phyloP scores from a whole-genome alignment of 1,140 invertebrate species.

The Akabosia matsudoensis region DNA sequence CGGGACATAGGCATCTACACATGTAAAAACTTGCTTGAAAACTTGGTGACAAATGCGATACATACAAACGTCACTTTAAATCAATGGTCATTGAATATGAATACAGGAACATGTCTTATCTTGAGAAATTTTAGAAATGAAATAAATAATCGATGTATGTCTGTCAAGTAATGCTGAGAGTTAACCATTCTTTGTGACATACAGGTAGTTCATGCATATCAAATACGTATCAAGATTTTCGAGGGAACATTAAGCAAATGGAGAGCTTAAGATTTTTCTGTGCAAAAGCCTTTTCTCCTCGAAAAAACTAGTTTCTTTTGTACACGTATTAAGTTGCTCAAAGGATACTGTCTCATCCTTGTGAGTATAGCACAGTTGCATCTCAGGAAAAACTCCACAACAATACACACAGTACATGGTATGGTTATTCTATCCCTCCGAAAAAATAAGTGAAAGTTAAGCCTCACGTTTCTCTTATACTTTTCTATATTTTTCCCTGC shows the following conservation, averaged over 20 bases:
- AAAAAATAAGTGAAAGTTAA: constrained; percentile 10
- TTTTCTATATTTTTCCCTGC: not conserved
- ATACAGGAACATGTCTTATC: too few relatives aligned
- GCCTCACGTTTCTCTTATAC: not conserved
- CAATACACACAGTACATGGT: too few relatives aligned
- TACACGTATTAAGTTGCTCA: constrained; percentile 9
- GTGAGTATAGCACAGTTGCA: not conserved
- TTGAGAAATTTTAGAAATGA: too few relatives aligned
- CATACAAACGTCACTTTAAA: too few relatives aligned
- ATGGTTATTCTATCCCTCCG: not conserved
- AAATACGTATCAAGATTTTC: not conserved
- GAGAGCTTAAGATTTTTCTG: not conserved
- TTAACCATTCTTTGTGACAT: too few relatives aligned
- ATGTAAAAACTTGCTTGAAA: too few relatives aligned
- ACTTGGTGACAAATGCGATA: too few relatives aligned
- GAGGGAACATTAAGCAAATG: not conserved
- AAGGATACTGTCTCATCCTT: not conserved
- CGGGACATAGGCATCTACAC: too few relatives aligned
- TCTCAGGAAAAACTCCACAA: not conserved
- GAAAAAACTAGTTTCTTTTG: not conserved
- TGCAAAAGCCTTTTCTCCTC: not conserved
- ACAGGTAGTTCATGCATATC: too few relatives aligned
- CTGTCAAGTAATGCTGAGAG: too few relatives aligned
- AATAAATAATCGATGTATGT: too few relatives aligned
- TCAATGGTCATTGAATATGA: too few relatives aligned